Conservation (phyloP, 2,113 vertebrate genomes). For the Rhinolophus ferrumequinum region DNA sequence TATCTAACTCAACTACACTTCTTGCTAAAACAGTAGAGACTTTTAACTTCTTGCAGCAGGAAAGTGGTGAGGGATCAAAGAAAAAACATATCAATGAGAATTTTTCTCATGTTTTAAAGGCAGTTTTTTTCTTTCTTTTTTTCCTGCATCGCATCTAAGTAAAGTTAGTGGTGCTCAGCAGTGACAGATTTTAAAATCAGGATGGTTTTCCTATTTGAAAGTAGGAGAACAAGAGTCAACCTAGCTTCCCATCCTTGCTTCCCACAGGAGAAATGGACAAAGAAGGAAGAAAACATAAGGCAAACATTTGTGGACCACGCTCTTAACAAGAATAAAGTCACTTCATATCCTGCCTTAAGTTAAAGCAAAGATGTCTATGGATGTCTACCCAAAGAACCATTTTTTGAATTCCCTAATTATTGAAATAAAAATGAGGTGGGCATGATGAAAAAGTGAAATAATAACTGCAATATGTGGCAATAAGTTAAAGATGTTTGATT, state of each 20-base stretch:
- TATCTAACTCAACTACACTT: background rate
- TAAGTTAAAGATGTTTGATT: background rate
- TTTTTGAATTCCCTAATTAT: background rate
- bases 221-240: background rate
- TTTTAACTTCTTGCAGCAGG: background rate
- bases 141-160: background rate
- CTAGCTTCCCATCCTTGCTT: background rate
- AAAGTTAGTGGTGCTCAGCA: background rate
- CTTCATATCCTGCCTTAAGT: background rate
- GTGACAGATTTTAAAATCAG: background rate
- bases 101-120: background rate
- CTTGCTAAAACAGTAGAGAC: background rate
- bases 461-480: background rate
- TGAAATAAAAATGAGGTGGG: background rate
- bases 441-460: background rate
- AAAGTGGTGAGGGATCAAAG: background rate
- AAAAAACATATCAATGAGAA: background rate
- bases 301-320: background rate
- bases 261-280: background rate
- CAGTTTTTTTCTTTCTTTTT: background rate
- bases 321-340: background rate
- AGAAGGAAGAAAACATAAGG: background rate
- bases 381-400: background rate
- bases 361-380: background rate
- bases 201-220: background rate